These are phyloP conservation scores for Gonatopus flavifemur DNA, from an alignment of 1,140 invertebrate species.

Conservation along the genomic window DNA sequence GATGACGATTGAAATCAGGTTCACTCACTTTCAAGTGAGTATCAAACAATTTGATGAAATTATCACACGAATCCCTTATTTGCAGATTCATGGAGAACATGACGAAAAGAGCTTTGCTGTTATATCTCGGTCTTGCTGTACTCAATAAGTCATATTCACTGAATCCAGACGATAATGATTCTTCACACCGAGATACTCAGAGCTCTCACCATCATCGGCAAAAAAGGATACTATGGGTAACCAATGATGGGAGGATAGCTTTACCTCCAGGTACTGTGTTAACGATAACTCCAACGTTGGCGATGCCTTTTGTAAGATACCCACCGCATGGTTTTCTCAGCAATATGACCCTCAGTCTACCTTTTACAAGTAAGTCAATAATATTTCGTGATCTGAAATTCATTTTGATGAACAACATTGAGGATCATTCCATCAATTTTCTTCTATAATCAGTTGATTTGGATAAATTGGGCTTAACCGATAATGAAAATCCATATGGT, in stretches of 20 bases:
- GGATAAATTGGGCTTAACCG: constrained; percentile 78
- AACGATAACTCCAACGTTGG: constrained; percentile 77
- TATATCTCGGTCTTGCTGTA: constrained; percentile 7
- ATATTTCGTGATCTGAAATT: not conserved
- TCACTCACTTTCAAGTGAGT: no score
- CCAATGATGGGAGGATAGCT: constrained; percentile 77
- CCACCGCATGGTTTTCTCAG: constrained; percentile 82
- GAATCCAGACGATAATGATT: constrained; percentile 3
- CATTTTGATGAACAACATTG: not conserved
- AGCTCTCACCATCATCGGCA: constrained; percentile 79
- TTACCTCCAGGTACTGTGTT: constrained; percentile 79
- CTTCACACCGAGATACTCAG: constrained; percentile 24
- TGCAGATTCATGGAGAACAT: no score
- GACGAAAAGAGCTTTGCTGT: no score
- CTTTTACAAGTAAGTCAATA: constrained; percentile 77
- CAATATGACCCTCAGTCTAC: constrained; percentile 81
- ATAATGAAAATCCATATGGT: constrained; percentile 83
- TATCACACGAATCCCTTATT: no score
- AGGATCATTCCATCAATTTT: not conserved
- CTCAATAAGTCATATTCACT: constrained; percentile 6
- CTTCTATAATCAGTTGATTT: constrained; percentile 69
- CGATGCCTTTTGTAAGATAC: constrained; percentile 79
- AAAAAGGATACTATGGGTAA: constrained; percentile 80
- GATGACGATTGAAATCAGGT: no score
- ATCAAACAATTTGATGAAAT: no score